Evolutionary conservation across 1,140 invertebrate species (phyloP), one percentile per base, ranked within the genome.

Genomic region (Drosophila hydei): DNA sequence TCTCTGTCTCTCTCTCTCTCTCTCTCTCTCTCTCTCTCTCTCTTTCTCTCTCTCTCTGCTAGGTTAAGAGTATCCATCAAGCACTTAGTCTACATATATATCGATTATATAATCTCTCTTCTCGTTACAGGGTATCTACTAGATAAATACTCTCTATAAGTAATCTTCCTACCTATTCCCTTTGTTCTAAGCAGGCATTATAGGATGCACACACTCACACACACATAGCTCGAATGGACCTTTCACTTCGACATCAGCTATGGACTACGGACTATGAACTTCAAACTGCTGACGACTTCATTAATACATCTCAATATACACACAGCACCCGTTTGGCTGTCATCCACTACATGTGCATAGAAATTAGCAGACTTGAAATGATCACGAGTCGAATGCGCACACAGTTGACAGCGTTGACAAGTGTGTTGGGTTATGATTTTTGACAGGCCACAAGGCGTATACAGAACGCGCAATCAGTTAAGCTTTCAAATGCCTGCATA

Each of bases 391-490:
- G 54, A 79, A 33, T 67, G 69, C 45, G 48, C 58, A 43, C 42
- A 43, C 42, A 68, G 27, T 30, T 71, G 64, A 74, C 72, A 74
- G 63, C 68, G 84, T 73, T 90, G 81, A 90, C 89, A 90, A 90
- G 89, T 90, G 89, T 81, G 72, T 63, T 81, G 77, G 79, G 73
- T 77, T 75, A 90, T 89, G 54, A 61, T 60, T 89, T 89, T 77
- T 90, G 89, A 90, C 89, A 90, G 72, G 52, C 61, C 72, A 74
- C 73, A 72, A 67, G 70, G 72, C 72, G 74, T 65, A 72, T 50
- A 69, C 43, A 54, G 16, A 54, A 65, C 45, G 27, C 43, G 14
- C 25, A 48, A 45, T 60, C 16, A 21, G 16, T 60, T 51, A 42
- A 69, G 33, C 48, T 43, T 42, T 16, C 52, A 61, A 45, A 60